Evolutionary conservation across 2,797 vertebrate genomes (phyloP).

Genomic region (Sebastes minor): DNA sequence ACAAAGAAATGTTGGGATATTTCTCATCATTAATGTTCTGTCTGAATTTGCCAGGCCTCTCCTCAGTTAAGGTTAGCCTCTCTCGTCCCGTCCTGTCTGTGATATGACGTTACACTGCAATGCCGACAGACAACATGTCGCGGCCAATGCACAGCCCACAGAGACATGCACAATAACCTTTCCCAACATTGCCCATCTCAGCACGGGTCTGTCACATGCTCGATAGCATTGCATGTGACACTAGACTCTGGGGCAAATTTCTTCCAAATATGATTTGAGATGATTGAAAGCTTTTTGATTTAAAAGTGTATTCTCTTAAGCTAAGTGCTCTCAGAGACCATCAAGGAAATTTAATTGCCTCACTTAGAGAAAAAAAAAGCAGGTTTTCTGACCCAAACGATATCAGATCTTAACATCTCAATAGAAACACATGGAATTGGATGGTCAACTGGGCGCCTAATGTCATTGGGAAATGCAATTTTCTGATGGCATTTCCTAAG

Average conservation of each 20-base stretch:
- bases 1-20: not conserved
- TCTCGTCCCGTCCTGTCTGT: slow-evolving; percentile 37
- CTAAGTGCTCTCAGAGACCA: slow-evolving; percentile 99
- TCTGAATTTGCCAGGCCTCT: slow-evolving; percentile 31
- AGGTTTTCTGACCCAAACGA: slow-evolving; percentile 98
- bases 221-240: slow-evolving; percentile 91
- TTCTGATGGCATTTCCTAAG: slow-evolving; percentile 97
- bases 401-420: slow-evolving; percentile 99
- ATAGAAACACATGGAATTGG: slow-evolving; percentile 97
- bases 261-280: slow-evolving; percentile 97
- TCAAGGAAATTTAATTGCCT: slow-evolving; percentile 99
- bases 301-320: slow-evolving; percentile 99
- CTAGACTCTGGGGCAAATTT: slow-evolving; percentile 88
- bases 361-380: slow-evolving; percentile 87
- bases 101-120: slow-evolving; percentile 74
- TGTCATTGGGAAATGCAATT: slow-evolving; percentile 99
- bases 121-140: slow-evolving; percentile 88
- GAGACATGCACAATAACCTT: slow-evolving; percentile 91
- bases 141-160: slow-evolving; percentile 85
- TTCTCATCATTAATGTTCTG: slow-evolving; percentile 12
- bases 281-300: slow-evolving; percentile 99
- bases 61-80: slow-evolving; percentile 29
- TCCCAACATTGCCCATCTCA: slow-evolving; percentile 89
- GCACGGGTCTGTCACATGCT: slow-evolving; percentile 90
- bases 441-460: slow-evolving; percentile 94